Evolutionary conservation across 2,888 invertebrate species (phyloP).

Genomic region (Rhamnusium bicolor): DNA sequence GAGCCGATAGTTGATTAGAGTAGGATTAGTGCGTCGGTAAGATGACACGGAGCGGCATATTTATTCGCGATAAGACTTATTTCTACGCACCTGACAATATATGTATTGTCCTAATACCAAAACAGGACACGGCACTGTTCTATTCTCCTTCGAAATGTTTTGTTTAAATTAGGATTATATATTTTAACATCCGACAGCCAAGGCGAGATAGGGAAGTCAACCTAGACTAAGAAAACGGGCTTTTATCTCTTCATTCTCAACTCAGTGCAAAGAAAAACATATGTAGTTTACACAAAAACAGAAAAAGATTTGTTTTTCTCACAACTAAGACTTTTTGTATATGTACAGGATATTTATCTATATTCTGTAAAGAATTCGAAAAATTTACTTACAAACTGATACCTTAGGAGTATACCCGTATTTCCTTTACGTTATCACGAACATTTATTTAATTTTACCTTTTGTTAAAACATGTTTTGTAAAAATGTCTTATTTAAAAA

Average conservation of each 20-base stretch:
- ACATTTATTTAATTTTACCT: no score
- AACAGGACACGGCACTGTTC: slow-evolving; percentile 56
- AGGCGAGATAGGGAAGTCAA: slow-evolving; percentile 30
- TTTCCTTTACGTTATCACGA: no score
- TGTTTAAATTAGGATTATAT: slow-evolving; percentile 60
- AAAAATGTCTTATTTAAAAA: no score
- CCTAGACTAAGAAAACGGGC: slow-evolving; percentile 10
- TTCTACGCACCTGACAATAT: slow-evolving; percentile 68
- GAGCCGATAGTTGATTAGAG: slow-evolving; percentile 62
- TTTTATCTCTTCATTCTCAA: slow-evolving; percentile 6
- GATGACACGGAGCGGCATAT: slow-evolving; percentile 67
- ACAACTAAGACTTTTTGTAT: slow-evolving; percentile 21
- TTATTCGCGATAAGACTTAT: slow-evolving; percentile 64
- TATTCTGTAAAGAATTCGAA: not conserved
- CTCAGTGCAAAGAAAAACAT: slow-evolving; percentile 15
- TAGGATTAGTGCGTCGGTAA: slow-evolving; percentile 67
- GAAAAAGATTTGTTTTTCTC: slow-evolving; percentile 33
- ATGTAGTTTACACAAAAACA: slow-evolving; percentile 25
- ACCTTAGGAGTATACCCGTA: not conserved
- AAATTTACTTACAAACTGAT: not conserved
- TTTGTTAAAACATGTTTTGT: no score
- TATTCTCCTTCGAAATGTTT: slow-evolving; percentile 43
- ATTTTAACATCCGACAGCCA: slow-evolving; percentile 59
- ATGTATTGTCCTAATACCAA: slow-evolving; percentile 62
- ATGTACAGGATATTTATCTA: slow-evolving; percentile 23